phyloP scores from a whole-genome alignment of 2,888 invertebrate species.

The Mylabris sibirica region DNA sequence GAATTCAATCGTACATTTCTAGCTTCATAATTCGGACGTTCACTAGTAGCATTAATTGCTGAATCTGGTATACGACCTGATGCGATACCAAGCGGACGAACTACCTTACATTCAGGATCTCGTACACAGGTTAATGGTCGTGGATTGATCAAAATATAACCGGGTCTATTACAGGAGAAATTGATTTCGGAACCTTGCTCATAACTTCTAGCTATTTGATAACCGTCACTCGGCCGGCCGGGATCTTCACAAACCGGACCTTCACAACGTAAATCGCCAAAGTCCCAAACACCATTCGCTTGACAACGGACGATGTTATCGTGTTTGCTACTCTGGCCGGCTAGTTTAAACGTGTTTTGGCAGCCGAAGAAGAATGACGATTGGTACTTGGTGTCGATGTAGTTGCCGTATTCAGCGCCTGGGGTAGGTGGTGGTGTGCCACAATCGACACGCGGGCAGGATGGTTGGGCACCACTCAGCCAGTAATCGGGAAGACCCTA shows the following conservation, averaged over 20 bases:
- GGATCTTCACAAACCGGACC: conserved; percentile 97
- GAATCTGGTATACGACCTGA: conserved; percentile 94
- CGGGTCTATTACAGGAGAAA: conserved; percentile 89
- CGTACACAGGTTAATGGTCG: conserved; percentile 89
- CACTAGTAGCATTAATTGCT: conserved; percentile 94
- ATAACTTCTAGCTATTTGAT: conserved; percentile 83
- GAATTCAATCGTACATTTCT: conserved; percentile 88
- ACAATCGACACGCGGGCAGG: conserved; percentile 89
- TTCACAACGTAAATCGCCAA: conserved; percentile 94
- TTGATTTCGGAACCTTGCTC: conserved; percentile 90
- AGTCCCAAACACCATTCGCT: conserved; percentile 95
- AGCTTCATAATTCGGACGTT: conserved; percentile 90
- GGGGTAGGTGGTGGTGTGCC: conserved; percentile 91
- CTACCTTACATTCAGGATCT: conserved; percentile 93
- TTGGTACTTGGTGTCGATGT: conserved; percentile 87
- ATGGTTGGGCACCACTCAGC: conserved; percentile 85
- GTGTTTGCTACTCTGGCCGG: conserved; percentile 89
- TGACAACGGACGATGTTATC: conserved; percentile 93
- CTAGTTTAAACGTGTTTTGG: conserved; percentile 92
- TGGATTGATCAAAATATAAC: conserved; percentile 91
- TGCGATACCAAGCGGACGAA: conserved; percentile 88
- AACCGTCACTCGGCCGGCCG: conserved; percentile 91
- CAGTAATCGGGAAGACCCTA: conserved; percentile 90
- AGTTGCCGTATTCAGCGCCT: conserved; percentile 92
- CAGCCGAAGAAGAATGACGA: conserved; percentile 96